phyloP scores from a whole-genome alignment of 2,113 vertebrate genomes.

The Empidonax traillii region DNA sequence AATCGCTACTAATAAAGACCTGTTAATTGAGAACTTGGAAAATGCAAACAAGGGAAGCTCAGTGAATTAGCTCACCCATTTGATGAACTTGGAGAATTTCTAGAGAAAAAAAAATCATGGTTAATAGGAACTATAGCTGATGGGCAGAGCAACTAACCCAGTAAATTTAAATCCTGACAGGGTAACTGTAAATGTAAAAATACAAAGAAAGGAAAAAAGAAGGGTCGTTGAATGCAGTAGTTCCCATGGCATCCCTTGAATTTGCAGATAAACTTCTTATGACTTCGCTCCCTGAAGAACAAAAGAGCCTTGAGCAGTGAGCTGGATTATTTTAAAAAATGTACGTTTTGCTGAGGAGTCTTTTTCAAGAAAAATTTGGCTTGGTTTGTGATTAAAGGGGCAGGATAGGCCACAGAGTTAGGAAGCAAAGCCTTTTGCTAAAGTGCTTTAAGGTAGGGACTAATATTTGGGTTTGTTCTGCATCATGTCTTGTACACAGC shows the following conservation, averaged over 20 bases:
- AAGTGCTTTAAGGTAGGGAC: neutral
- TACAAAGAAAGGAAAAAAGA: neutral
- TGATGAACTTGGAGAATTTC: neutral
- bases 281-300: neutral
- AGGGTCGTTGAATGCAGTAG: neutral
- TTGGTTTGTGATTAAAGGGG: neutral
- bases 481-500: neutral
- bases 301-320: neutral
- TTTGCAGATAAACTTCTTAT: neutral
- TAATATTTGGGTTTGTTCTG: neutral
- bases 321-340: neutral
- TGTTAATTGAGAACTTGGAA: neutral
- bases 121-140: neutral
- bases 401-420: neutral
- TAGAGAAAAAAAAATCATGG: neutral
- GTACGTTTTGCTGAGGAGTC: neutral
- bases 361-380: neutral
- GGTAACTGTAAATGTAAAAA: neutral
- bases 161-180: neutral
- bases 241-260: neutral
- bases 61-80: neutral
- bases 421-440: neutral
- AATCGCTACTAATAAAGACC: neutral
- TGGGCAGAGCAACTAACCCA: neutral
- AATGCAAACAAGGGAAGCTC: neutral